Conservation (phyloP, 1,140 invertebrate species). For the Magallana angulata region DNA sequence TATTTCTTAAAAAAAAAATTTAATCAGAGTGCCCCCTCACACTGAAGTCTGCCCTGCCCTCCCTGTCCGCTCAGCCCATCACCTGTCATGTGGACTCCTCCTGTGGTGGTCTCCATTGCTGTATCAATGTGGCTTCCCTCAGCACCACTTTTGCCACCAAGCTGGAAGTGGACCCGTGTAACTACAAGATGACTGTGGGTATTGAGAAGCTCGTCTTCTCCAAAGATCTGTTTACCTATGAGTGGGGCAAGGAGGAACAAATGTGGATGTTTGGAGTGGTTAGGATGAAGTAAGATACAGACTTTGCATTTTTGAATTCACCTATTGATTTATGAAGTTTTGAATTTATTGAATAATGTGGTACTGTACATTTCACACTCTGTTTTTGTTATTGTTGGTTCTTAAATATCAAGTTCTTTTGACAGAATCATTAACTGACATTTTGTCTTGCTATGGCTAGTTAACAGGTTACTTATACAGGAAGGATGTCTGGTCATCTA, state of each 20-base stretch:
- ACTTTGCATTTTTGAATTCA: too few relatives aligned
- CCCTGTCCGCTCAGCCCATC: background rate
- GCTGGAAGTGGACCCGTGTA: conserved; percentile 42
- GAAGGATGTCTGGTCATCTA: background rate
- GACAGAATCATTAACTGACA: too few relatives aligned
- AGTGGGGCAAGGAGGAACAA: conserved; percentile 41
- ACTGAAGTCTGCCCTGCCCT: conserved; percentile 16
- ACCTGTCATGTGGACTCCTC: conserved; percentile 38
- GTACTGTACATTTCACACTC: too few relatives aligned
- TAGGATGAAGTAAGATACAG: conserved; percentile 45
- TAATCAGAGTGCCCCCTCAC: conserved; percentile 28
- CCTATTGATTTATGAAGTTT: too few relatives aligned
- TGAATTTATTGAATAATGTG: too few relatives aligned
- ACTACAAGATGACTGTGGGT: conserved; percentile 41
- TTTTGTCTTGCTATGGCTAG: too few relatives aligned
- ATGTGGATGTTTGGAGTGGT: conserved; percentile 49
- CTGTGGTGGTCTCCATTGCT: conserved; percentile 43
- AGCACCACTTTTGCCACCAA: conserved; percentile 32
- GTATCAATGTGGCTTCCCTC: conserved; percentile 44
- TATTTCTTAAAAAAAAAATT: background rate
- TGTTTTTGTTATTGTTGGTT: too few relatives aligned
- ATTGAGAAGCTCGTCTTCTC: conserved; percentile 46
- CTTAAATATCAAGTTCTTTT: too few relatives aligned
- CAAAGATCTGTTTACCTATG: conserved; percentile 45
- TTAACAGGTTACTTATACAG: conserved; percentile 47